Base-by-base conservation (phyloP, 2,113 vertebrate species). In the Boulengeromyrus knoepffleri region DNA sequence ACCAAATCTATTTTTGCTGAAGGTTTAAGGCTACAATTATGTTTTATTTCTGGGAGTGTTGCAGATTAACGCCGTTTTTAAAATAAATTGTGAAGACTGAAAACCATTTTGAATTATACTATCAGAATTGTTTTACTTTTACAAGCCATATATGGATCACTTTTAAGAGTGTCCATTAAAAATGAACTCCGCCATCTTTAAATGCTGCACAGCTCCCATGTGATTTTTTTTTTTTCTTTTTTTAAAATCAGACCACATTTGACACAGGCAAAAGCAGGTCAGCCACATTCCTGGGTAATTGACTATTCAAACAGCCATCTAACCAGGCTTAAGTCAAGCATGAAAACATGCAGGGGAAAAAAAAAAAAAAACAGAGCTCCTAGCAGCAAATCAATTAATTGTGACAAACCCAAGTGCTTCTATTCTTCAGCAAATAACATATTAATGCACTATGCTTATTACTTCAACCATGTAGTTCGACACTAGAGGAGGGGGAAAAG, bases 231-330 rank as follows among this genome's bases (percentile, higher is more conserved):
- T 62, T 62, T 39, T 45, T 13, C n/a, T n/a, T 5, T 12, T n/a
- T 49, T 21, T 45, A 24, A 46, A 87, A 85, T 17, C 21, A 89
- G 86, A 90, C 85, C 88, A 91, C 77, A 87, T 87, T 80, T 84
- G 84, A 92, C 91, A 93, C 87, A 36, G 87, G 53, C 8, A 88
- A 90, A 91, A 91, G 89, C 90, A 85, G 92, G 91, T 90, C 90
- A 92, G 89, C 89, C 56, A 49, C 91, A 90, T 92, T 92, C 91
- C 91, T 91, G 87, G 58, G 86, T 91, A 92, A 92, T 89, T 91
- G 88, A 46, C 77, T 89, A 89, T 91, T 92, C 90, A 91, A 92
- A 88, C 70, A 56, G 83, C 89, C 89, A 90, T 89, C 88, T 27
- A 90, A 89, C 80, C 88, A 62, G 15, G 83, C 84, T 87, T 49